A percentile compares a stretch with the other conserved stretches of the same genome.
Conservation (phyloP, 1,140 invertebrate genomes). For the Drosophila hydei region DNA sequence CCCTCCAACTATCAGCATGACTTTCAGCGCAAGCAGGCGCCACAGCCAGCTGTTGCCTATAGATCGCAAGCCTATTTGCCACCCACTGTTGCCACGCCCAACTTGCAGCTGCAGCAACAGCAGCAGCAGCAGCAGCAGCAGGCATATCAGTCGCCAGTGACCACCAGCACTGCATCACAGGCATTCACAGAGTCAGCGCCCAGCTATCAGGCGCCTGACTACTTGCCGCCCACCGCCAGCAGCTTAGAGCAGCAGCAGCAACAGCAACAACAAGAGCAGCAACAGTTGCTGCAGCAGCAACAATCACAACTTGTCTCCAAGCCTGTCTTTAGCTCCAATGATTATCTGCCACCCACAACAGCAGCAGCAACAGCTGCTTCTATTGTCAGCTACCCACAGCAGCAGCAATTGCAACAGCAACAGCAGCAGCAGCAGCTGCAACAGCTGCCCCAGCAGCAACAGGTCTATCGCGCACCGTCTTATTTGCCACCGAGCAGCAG, state of each 20-base stretch:
- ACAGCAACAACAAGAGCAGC: background rate
- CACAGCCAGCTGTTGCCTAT: slow-evolving; percentile 8
- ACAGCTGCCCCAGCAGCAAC: slow-evolving; percentile 15
- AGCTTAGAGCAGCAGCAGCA: slow-evolving; percentile 21
- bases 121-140: slow-evolving; percentile 2
- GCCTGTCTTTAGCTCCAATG: slow-evolving; percentile 14
- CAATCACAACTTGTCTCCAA: slow-evolving; percentile 10
- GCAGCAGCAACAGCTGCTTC: slow-evolving; percentile 25
- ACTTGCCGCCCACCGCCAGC: slow-evolving; percentile 52
- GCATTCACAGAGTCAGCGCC: slow-evolving; percentile 27
- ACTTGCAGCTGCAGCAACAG: slow-evolving; percentile 27
- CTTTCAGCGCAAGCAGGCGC: slow-evolving; percentile 48
- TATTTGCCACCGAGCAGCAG: slow-evolving; percentile 50
- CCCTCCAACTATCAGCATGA: slow-evolving; percentile 75
- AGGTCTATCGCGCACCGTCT: slow-evolving; percentile 34
- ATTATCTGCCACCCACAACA: slow-evolving; percentile 32
- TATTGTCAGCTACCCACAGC: slow-evolving; percentile 21
- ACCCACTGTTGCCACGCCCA: slow-evolving; percentile 43
- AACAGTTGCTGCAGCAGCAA: slow-evolving; percentile 3
- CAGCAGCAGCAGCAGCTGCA: slow-evolving; percentile 15
- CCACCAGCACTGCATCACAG: slow-evolving; percentile 21
- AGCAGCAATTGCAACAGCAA: slow-evolving; percentile 31
- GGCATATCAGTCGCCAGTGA: slow-evolving; percentile 31
- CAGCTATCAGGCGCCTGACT: slow-evolving; percentile 58
- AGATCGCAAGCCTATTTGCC: slow-evolving; percentile 48